These are phyloP conservation scores for Thaleichthys pacificus DNA, from an alignment of 2,797 vertebrate species.

Conservation along the genomic window DNA sequence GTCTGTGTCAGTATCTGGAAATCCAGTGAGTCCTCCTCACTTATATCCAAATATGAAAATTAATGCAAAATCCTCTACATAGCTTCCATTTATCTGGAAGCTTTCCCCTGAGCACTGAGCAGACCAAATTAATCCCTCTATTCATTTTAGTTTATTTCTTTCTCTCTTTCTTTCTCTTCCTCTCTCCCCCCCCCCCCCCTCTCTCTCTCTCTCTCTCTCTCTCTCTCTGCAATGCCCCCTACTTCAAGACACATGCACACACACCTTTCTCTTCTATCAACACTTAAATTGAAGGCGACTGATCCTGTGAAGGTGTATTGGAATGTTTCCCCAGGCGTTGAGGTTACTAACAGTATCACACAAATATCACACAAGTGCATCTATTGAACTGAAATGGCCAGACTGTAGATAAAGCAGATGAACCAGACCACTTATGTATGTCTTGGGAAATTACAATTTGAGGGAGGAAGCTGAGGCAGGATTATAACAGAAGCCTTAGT, in stretches of 20 bases:
- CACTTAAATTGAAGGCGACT: too few species aligned
- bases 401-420: background rate
- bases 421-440: background rate
- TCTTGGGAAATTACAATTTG: background rate
- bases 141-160: conserved; percentile 34
- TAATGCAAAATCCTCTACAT: conserved; percentile 48
- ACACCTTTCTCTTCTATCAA: too few species aligned
- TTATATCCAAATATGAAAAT: conserved; percentile 51
- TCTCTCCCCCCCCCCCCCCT: background rate
- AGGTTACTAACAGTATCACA: background rate
- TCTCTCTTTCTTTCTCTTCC: conserved; percentile 28
- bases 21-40: conserved; percentile 26
- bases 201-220: background rate
- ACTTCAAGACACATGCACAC: background rate
- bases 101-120: conserved; percentile 26
- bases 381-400: background rate
- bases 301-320: background rate
- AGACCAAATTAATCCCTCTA: conserved; percentile 36
- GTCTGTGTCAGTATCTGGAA: conserved; percentile 4
- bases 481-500: background rate
- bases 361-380: background rate
- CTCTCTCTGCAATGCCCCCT: background rate
- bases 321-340: background rate
- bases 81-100: conserved; percentile 13
- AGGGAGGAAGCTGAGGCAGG: background rate